These are phyloP conservation scores for Ictalurus punctatus DNA, from an alignment of 2,113 vertebrate genomes.

Conservation along the genomic window DNA sequence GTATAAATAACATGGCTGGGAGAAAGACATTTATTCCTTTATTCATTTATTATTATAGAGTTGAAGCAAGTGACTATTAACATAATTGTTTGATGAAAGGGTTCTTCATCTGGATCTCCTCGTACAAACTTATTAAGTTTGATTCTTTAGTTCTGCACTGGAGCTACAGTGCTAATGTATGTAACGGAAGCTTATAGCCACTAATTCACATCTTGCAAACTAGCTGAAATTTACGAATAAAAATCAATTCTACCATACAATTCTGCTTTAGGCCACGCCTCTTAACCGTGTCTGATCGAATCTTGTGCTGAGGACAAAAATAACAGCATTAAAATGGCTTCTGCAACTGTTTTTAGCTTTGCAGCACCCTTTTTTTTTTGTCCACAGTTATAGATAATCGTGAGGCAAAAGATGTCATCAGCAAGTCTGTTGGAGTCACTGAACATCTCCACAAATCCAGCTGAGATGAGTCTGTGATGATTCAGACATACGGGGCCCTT, in stretches of 20 bases:
- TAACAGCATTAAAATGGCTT: neutral
- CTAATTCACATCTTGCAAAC: neutral
- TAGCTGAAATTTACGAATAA: neutral
- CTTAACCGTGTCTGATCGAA: neutral
- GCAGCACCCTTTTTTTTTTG: neutral
- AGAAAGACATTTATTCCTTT: neutral
- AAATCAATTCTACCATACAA: neutral
- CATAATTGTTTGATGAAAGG: neutral
- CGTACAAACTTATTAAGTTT: neutral
- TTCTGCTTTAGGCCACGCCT: neutral
- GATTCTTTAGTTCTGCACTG: neutral
- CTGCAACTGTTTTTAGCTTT: neutral
- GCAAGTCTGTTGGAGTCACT: neutral
- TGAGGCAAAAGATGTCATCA: neutral
- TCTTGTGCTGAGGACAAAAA: neutral
- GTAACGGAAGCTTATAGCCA: neutral
- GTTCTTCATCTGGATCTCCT: neutral
- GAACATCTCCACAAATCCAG: neutral
- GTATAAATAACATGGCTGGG: conserved; percentile 76
- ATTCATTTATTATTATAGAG: too few relatives aligned
- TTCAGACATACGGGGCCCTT: neutral
- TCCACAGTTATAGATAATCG: neutral
- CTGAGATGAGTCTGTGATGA: neutral
- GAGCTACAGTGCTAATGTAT: neutral
- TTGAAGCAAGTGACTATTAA: neutral